Percentiles rank a stretch among this genome's conserved stretches.
Conservation (phyloP, 1,140 invertebrate genomes). For the Drosophila arizonae region DNA sequence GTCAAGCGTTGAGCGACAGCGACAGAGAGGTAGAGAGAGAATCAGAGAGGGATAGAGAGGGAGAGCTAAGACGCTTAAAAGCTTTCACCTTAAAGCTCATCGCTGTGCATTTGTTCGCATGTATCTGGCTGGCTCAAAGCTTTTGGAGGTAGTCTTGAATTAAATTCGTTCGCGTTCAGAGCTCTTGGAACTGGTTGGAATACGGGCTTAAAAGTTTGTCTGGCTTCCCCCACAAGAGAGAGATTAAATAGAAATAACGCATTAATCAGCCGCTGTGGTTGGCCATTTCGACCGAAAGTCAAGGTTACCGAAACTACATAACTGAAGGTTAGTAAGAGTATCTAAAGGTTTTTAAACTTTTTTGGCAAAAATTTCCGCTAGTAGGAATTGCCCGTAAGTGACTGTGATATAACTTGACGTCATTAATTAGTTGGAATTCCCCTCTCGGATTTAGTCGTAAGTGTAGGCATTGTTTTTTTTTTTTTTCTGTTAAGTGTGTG, state of each 20-base stretch:
- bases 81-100: conserved; percentile 37
- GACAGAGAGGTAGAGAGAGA: not conserved
- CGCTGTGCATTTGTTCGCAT: conserved; percentile 15
- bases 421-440: conserved; percentile 11
- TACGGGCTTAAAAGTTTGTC: conserved; percentile 16
- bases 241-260: conserved; percentile 17
- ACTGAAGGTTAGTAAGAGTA: conserved; percentile 26
- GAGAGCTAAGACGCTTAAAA: conserved; percentile 8
- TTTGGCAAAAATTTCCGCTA: conserved; percentile 7
- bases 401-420: conserved; percentile 20
- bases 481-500: not conserved
- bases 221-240: conserved; percentile 11
- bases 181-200: conserved; percentile 14
- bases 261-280: conserved; percentile 30
- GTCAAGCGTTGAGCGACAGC: not conserved
- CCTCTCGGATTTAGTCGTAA: not conserved
- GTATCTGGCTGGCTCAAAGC: conserved; percentile 28
- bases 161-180: conserved; percentile 22
- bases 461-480: not conserved
- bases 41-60: not conserved
- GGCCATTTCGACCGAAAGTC: conserved; percentile 36
- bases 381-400: conserved; percentile 18
- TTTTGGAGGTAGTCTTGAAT: conserved; percentile 25
- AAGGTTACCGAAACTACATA: conserved; percentile 38
- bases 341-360: not conserved